A percentile compares a stretch with the other conserved stretches of the same genome.
Conservation (phyloP, 1,140 invertebrate genomes). For the Sogatella furcifera region DNA sequence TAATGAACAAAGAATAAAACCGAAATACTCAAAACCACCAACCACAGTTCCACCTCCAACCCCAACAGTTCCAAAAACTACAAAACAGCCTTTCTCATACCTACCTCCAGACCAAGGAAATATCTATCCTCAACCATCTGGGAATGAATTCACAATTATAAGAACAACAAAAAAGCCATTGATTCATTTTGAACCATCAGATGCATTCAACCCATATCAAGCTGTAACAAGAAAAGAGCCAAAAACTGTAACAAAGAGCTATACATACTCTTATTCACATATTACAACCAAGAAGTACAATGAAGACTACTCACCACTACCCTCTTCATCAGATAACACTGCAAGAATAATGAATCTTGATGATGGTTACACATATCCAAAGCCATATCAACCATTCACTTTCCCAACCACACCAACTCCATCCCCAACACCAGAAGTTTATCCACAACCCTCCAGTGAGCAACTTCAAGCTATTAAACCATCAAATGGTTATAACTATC, state of each 20-base stretch:
- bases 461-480: not conserved
- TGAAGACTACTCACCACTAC: too few species aligned
- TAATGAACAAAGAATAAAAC: not conserved
- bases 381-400: not conserved
- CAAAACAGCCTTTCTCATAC: too few species aligned
- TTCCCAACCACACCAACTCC: not conserved
- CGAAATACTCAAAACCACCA: not conserved
- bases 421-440: not conserved
- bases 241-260: too few species aligned
- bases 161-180: not conserved
- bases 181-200: not conserved
- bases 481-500: not conserved
- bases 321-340: too few species aligned
- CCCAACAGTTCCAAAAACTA: too few species aligned
- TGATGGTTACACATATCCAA: not conserved
- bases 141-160: not conserved
- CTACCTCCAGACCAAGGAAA: not conserved
- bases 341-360: not conserved
- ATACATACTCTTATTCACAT: too few species aligned
- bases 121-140: not conserved
- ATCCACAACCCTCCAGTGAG: not conserved
- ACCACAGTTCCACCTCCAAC: too few species aligned
- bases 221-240: too few species aligned
- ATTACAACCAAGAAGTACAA: too few species aligned
- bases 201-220: not conserved